Base-by-base conservation (phyloP, 2,888 invertebrate genomes). In the Noctua comes region DNA sequence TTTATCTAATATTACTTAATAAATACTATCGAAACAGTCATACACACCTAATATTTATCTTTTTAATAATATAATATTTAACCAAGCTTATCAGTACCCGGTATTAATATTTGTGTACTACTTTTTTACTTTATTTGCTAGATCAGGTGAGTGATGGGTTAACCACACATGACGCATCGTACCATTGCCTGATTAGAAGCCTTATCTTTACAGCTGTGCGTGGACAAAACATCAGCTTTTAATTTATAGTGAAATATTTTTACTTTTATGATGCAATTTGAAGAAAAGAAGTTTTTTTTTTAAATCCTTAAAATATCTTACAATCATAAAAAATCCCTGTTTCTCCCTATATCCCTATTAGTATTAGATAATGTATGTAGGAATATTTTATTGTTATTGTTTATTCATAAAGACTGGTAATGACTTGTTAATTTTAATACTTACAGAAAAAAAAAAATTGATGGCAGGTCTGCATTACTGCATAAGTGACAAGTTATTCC, bases 161-260 rank as follows among this genome's bases (percentile, higher is more conserved):
- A 48, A 71, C 83, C 36, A 65, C 57, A n/a, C n/a, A 65, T 90
- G 87, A 88, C 82, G 31, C 84, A 83, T 75, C 76, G 59, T 80
- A 88, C 77, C 82, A 86, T 77, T 79, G 85, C 62, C 88, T 89
- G 90, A 90, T 91, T 72, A 88, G 76, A 73, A 77, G 69, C 24
- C 71, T 80, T 90, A 90, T 90, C 89, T 82, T 72, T 84, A 84
- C 40, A 77, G 59, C 18, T 62, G 76, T 65, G 43, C 10, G 5
- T 70, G 27, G 40, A 48, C 48, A 59, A 36, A 66, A 77, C 16
- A 78, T 24, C 4, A 1, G 36, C 1, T 36, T 82, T 59, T 31
- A 31, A 46, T 79, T 79, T 54, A 1, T 21, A 48, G 31, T 54
- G 36, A 48, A 54, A 51, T 43, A 36, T 46, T 65, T 51, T 81